Evolutionary conservation across 2,113 vertebrate species (phyloP).

Genomic region (Malurus melanocephalus): DNA sequence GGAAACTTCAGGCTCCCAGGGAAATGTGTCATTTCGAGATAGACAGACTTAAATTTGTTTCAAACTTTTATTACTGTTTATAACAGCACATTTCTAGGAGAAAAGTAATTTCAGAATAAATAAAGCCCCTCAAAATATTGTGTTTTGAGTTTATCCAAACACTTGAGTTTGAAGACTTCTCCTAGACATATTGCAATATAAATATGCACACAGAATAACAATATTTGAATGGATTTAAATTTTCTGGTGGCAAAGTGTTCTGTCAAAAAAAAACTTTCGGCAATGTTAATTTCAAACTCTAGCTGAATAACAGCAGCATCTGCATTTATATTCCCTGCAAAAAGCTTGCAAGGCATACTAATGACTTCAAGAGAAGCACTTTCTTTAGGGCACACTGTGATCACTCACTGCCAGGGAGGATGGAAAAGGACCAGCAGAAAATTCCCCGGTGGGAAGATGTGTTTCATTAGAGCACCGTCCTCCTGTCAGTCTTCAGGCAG

Average conservation of each 20-base stretch:
- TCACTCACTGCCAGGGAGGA: background rate
- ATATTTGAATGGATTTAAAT: constrained; percentile 34
- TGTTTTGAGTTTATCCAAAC: background rate
- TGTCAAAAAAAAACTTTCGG: constrained; percentile 34
- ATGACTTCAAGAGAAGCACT: background rate
- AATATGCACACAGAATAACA: constrained; percentile 4
- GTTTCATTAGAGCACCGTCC: background rate
- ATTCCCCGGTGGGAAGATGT: constrained; percentile 5
- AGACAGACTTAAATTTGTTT: background rate
- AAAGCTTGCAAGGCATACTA: constrained; percentile 28
- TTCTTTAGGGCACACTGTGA: background rate
- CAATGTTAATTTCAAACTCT: constrained; percentile 40
- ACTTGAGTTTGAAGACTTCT: background rate
- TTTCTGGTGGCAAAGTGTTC: constrained; percentile 14
- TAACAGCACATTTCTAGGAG: background rate
- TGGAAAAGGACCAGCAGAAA: constrained; percentile 10
- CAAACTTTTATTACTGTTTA: constrained; percentile 17
- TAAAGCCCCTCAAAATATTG: background rate
- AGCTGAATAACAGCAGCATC: constrained; percentile 50
- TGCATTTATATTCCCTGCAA: constrained; percentile 35
- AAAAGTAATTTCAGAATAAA: constrained; percentile 16
- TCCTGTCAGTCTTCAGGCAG: background rate
- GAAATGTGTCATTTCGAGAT: background rate
- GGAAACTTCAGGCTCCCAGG: background rate
- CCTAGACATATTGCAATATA: background rate